Percentiles rank a stretch among this genome's conserved stretches.
These are phyloP conservation scores for Sipha flava DNA, from an alignment of 1,140 invertebrate species.

Conservation along the genomic window DNA sequence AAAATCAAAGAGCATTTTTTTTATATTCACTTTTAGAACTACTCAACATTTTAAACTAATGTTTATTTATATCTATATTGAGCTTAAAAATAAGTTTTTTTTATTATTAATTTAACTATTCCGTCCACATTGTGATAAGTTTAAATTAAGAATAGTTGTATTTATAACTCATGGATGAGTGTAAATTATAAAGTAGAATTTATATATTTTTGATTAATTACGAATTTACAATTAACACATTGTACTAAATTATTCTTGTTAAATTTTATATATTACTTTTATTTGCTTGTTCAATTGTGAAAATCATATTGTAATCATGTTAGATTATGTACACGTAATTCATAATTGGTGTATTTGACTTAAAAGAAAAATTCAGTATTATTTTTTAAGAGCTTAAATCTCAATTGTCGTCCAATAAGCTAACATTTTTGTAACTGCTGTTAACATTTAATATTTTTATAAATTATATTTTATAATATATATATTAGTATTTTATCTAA, in stretches of 20 bases:
- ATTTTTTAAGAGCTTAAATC: neutral
- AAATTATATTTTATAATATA: neutral
- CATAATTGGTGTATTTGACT: too few relatives aligned
- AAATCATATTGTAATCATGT: too few relatives aligned
- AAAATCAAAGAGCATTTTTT: too few relatives aligned
- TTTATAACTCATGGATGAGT: neutral
- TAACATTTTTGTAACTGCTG: neutral
- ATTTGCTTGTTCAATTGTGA: too few relatives aligned
- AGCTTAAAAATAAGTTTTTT: neutral
- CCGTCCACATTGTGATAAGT: slow-evolving; percentile 17
- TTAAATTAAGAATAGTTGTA: neutral
- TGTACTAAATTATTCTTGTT: too few relatives aligned
- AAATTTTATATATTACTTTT: too few relatives aligned
- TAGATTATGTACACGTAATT: too few relatives aligned
- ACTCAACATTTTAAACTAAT: neutral
- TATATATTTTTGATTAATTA: too few relatives aligned
- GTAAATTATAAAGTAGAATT: neutral
- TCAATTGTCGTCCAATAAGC: neutral
- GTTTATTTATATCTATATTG: neutral
- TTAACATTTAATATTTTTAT: neutral
- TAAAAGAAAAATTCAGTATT: too few relatives aligned
- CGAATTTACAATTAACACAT: too few relatives aligned
- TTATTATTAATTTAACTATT: neutral
- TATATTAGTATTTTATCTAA: neutral
- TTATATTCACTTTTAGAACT: too few relatives aligned